Evolutionary conservation across 37 sponge, comb jelly and placozoan species (phyloP).

Genomic region (Cliona cf. orientalis): DNA sequence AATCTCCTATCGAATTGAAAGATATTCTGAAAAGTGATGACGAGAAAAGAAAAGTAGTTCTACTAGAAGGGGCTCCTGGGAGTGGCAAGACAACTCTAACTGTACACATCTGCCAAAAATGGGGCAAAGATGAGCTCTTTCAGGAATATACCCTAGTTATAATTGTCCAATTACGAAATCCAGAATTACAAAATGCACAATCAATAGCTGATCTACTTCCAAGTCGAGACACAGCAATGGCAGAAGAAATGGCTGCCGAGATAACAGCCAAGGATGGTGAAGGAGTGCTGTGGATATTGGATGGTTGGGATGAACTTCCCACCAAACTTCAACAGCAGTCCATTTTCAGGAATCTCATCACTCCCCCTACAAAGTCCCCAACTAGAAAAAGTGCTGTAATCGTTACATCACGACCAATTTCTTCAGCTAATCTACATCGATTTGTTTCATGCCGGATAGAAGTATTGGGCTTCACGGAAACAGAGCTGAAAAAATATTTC

Average conservation of each 20-base stretch:
- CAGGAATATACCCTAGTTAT: too few relatives aligned
- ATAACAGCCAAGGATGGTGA: neutral
- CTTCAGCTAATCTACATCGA: neutral
- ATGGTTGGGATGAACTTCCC: conserved; percentile 33
- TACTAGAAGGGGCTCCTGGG: neutral
- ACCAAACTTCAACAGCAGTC: neutral
- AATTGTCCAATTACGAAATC: too few relatives aligned
- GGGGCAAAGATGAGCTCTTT: too few relatives aligned
- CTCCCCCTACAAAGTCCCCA: neutral
- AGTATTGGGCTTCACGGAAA: neutral
- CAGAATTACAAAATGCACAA: neutral
- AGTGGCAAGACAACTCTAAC: neutral
- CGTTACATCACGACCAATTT: conserved; percentile 16
- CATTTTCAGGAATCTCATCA: neutral
- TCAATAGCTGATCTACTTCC: conserved; percentile 3
- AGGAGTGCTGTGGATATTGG: conserved; percentile 14
- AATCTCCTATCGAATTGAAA: neutral
- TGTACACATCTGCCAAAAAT: too few relatives aligned
- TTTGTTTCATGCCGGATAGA: neutral
- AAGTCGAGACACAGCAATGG: neutral
- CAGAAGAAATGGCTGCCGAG: neutral
- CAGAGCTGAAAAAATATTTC: neutral
- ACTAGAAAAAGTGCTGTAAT: conserved; percentile 8
- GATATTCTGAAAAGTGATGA: neutral
- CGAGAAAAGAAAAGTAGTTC: neutral